Conservation (phyloP, 2,797 vertebrate species). For the Tolypeutes matacus region DNA sequence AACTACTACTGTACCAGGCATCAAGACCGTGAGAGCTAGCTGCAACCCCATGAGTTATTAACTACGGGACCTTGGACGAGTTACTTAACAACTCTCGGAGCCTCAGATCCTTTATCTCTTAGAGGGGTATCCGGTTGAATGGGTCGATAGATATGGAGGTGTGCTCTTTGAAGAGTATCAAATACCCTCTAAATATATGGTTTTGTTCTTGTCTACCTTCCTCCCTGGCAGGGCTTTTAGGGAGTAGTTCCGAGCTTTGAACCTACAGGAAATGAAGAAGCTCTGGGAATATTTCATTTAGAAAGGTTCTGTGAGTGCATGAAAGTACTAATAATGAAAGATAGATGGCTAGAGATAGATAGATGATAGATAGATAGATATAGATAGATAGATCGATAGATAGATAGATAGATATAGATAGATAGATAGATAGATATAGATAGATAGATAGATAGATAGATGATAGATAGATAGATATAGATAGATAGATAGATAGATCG, state of each 20-base stretch:
- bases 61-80: not conserved
- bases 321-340: not conserved
- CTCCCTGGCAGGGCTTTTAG: not conserved
- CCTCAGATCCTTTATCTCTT: not conserved
- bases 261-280: slow-evolving; percentile 18
- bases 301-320: not conserved
- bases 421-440: too few species aligned
- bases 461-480: not conserved
- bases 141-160: not conserved
- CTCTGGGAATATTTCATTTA: not conserved
- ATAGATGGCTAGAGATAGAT: not conserved
- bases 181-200: not conserved
- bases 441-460: too few species aligned
- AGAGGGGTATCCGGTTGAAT: not conserved
- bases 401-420: too few species aligned
- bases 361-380: too few species aligned
- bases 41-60: not conserved
- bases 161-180: not conserved
- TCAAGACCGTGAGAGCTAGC: not conserved
- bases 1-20: not conserved
- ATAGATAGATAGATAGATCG: too few species aligned
- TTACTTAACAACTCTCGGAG: not conserved
- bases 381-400: too few species aligned
- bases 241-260: not conserved
- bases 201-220: slow-evolving; percentile 23